Base-by-base conservation (phyloP, 1,140 invertebrate species). In the Leguminivora glycinivorella region DNA sequence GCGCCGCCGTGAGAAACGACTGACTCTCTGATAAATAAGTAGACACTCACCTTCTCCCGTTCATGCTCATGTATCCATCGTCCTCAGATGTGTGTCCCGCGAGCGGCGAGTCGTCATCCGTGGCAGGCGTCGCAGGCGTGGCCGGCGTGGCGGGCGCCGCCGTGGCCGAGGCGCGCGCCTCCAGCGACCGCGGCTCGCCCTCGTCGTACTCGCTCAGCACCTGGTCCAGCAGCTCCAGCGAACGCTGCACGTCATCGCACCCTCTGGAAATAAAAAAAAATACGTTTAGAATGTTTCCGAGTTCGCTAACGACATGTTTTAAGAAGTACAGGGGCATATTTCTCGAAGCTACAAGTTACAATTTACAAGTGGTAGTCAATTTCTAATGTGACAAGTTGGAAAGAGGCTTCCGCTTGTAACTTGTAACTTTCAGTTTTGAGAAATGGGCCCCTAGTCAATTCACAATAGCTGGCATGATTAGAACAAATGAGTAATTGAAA, bases 61-160 rank as follows among this genome's bases (percentile, higher is more conserved):
- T 97, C 93, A 96, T 96, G 91, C 95, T 96, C 95, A 96, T 96
- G 90, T 97, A 97, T 87, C 96, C 96, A 94, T 97, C 96, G 93
- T 97, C 96, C 88, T 97, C 96, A 43, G 96, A 96, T 85, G 96
- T 95, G 87, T 96, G 95, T 73, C 94, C 95, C 83, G 93, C 93
- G 92, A 94, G 93, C 79, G 94, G 95, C 82, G 95, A 94, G 83
- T 94, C 95, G 90, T 95, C 95, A 92, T 95, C 94, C 26, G 85
- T 91, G 82, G 83, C 92, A 14, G 85, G 85, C 12, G 83, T 85
- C 58, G 83, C 92, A 79, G 83, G 92, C 75, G 91, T 93, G 80
- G 92, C 91, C 72, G 86, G 91, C 75, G 82, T 92, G 75, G 73
- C 84, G 43, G 83, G 84, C 68, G 83, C 86, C 29, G 80, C 82